A percentile compares a stretch with the other conserved stretches of the same genome.
Conservation (phyloP, 2,113 vertebrate genomes). For the Tetrax tetrax region DNA sequence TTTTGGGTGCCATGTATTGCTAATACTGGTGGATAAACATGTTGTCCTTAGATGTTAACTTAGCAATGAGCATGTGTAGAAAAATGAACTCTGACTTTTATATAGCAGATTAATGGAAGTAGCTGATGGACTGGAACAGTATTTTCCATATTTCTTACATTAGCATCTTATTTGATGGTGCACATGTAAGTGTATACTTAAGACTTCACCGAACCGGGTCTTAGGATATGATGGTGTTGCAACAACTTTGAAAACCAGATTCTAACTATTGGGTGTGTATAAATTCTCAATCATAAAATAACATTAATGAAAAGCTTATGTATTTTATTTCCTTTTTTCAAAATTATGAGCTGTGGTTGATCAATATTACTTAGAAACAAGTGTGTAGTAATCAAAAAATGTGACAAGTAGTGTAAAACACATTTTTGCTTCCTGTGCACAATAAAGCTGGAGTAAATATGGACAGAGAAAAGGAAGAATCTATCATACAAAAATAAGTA, state of each 20-base stretch:
- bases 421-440: background rate
- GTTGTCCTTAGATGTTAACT: background rate
- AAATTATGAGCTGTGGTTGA: background rate
- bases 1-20: background rate
- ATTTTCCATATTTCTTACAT: background rate
- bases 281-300: background rate
- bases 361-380: background rate
- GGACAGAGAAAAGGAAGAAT: background rate
- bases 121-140: background rate
- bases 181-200: background rate
- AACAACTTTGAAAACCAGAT: background rate
- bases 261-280: background rate
- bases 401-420: background rate
- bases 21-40: background rate
- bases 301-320: background rate
- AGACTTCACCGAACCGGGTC: fast-evolving
- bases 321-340: background rate
- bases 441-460: background rate
- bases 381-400: background rate
- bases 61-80: background rate
- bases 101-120: background rate
- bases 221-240: background rate
- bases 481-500: background rate
- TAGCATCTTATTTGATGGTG: background rate
- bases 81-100: background rate